phyloP scores from a whole-genome alignment of 2,113 vertebrate species.

The Pandion haliaetus region DNA sequence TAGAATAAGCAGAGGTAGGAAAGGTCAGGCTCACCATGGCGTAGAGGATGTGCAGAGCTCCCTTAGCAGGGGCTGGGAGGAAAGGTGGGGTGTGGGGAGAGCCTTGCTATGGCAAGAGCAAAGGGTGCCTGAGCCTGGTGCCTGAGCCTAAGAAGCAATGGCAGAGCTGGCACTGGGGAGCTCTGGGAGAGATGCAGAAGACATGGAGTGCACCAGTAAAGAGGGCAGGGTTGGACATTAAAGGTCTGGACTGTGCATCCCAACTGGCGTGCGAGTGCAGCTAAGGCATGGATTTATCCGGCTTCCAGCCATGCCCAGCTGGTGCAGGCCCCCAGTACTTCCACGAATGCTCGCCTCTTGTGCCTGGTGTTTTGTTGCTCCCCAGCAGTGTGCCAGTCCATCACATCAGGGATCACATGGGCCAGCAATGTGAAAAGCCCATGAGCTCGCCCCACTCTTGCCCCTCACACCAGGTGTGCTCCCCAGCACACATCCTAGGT shows the following conservation, averaged over 20 bases:
- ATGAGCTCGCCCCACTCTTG: background rate
- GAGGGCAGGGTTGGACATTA: background rate
- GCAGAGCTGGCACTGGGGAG: background rate
- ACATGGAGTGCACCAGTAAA: background rate
- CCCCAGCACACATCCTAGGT: background rate
- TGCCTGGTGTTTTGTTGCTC: background rate
- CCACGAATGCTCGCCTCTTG: background rate
- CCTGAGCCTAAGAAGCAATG: background rate
- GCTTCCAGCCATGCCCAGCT: background rate
- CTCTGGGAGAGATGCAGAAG: background rate
- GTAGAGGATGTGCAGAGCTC: background rate
- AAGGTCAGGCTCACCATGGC: background rate
- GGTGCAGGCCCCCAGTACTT: background rate
- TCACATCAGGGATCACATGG: background rate
- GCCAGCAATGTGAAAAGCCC: background rate
- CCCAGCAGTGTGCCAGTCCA: background rate
- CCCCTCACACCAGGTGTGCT: background rate
- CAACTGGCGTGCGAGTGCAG: background rate
- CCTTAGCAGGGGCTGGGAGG: background rate
- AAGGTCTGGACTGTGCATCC: background rate
- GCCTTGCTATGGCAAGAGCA: rapidly evolving
- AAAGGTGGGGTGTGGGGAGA: background rate
- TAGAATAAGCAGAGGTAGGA: background rate
- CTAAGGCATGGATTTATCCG: background rate
- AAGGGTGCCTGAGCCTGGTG: background rate